These are phyloP conservation scores for Neocloeon triangulifer DNA, from an alignment of 1,140 invertebrate genomes.

Conservation along the genomic window DNA sequence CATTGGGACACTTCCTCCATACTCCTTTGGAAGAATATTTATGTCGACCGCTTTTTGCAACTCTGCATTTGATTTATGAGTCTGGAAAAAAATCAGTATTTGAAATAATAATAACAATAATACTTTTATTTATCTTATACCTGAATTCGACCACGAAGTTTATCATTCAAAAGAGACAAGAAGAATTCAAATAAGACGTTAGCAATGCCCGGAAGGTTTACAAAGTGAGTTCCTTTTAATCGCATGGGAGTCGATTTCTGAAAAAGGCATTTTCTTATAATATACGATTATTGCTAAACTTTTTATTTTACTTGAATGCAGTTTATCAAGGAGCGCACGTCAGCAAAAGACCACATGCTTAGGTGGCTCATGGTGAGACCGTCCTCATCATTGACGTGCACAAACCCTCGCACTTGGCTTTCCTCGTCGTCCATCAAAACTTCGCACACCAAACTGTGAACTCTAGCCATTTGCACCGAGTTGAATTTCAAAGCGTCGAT, in stretches of 20 bases:
- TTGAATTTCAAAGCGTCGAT: constrained; percentile 52
- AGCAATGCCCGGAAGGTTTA: constrained; percentile 55
- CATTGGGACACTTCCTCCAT: constrained; percentile 54
- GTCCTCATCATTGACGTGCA: constrained; percentile 62
- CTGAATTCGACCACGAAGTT: constrained; percentile 48
- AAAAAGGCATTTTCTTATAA: no score
- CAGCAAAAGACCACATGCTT: constrained; percentile 53
- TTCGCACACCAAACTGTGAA: constrained; percentile 53
- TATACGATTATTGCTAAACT: neutral
- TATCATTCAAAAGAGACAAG: constrained; percentile 53
- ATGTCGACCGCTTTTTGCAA: constrained; percentile 41
- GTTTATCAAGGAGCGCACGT: constrained; percentile 49
- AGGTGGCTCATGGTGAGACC: constrained; percentile 61
- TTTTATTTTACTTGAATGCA: constrained; percentile 39
- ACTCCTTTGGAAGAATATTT: constrained; percentile 61
- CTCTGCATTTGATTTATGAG: constrained; percentile 44
- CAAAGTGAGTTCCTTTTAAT: constrained; percentile 62
- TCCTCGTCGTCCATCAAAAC: constrained; percentile 54
- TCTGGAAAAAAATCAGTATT: constrained; percentile 20
- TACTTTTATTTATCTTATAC: no score
- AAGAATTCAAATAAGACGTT: constrained; percentile 56
- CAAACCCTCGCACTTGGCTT: constrained; percentile 34
- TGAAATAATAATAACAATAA: no score
- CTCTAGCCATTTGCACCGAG: constrained; percentile 47
- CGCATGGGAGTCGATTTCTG: constrained; percentile 71